Conservation (phyloP, 2,113 vertebrate genomes). For the Stegastes partitus region DNA sequence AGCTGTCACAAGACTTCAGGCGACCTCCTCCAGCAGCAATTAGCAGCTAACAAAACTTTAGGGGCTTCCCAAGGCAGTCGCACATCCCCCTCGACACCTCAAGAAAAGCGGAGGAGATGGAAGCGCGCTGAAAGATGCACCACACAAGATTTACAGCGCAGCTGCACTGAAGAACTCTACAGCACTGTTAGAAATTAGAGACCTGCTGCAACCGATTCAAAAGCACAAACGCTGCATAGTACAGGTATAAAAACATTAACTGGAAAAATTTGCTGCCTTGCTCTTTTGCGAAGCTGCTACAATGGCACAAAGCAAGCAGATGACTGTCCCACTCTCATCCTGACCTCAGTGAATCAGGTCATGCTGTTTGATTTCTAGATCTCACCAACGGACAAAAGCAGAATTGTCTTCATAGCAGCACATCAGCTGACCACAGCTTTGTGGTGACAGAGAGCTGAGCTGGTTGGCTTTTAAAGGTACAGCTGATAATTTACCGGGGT, state of each 20-base stretch:
- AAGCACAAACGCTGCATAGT: not conserved
- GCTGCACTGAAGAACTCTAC: not conserved
- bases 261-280: slow-evolving; percentile 37
- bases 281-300: slow-evolving; percentile 25
- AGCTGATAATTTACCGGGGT: slow-evolving; percentile 14
- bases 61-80: slow-evolving; percentile 12
- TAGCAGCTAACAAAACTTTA: slow-evolving; percentile 2
- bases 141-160: not conserved
- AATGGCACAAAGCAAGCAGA: slow-evolving; percentile 32
- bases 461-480: slow-evolving; percentile 30
- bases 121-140: slow-evolving; percentile 3
- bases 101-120: not conserved
- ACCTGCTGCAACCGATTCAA: slow-evolving; percentile 10
- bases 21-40: slow-evolving; percentile 11
- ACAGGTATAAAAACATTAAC: slow-evolving; percentile 42
- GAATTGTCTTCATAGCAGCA: slow-evolving; percentile 46
- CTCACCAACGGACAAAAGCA: slow-evolving; percentile 52
- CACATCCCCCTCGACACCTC: slow-evolving; percentile 1
- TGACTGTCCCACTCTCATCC: slow-evolving; percentile 17
- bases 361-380: slow-evolving; percentile 59
- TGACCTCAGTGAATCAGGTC: slow-evolving; percentile 30
- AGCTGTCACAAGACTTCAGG: not conserved
- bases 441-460: slow-evolving; percentile 23
- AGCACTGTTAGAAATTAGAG: not conserved
- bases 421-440: slow-evolving; percentile 59